Conservation (phyloP, 2,888 invertebrate species). For the Scaptomyza reducta region DNA sequence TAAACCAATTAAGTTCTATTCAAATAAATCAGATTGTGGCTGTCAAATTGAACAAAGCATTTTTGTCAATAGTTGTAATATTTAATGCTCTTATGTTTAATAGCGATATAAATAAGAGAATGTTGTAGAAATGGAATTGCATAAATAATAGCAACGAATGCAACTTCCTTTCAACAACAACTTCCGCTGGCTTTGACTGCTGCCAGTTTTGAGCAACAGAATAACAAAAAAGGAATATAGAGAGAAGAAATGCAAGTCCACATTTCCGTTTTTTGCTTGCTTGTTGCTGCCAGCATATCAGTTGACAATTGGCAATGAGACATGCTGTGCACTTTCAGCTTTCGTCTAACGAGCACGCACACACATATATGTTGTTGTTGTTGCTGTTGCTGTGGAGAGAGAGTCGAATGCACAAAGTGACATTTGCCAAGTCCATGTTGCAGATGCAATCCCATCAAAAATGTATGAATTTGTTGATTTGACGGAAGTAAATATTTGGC, state of each 20-base stretch:
- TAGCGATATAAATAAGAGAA: constrained; percentile 15
- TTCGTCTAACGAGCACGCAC: constrained; percentile 29
- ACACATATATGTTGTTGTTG: constrained; percentile 1
- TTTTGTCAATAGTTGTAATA: constrained; percentile 8
- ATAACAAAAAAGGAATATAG: neutral
- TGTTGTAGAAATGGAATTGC: constrained; percentile 43
- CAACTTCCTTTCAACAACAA: constrained; percentile 50
- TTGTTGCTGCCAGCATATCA: constrained; percentile 60
- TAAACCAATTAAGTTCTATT: neutral
- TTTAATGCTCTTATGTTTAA: constrained; percentile 28
- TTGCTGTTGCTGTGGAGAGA: neutral
- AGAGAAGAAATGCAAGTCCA: constrained; percentile 40
- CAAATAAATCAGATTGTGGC: neutral
- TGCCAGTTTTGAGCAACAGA: constrained; percentile 12
- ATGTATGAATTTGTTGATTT: constrained; percentile 74
- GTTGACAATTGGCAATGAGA: constrained; percentile 63
- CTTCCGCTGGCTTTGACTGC: constrained; percentile 38
- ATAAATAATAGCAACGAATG: constrained; percentile 55
- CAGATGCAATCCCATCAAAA: constrained; percentile 61
- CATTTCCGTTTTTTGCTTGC: constrained; percentile 63
- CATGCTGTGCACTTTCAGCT: constrained; percentile 54
- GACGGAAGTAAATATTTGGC: constrained; percentile 75
- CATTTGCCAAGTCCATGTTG: constrained; percentile 31
- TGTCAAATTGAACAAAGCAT: constrained; percentile 1
- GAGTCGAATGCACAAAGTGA: constrained; percentile 31